phyloP scores from a whole-genome alignment of 2,797 vertebrate species.

The Mastacembelus armatus region DNA sequence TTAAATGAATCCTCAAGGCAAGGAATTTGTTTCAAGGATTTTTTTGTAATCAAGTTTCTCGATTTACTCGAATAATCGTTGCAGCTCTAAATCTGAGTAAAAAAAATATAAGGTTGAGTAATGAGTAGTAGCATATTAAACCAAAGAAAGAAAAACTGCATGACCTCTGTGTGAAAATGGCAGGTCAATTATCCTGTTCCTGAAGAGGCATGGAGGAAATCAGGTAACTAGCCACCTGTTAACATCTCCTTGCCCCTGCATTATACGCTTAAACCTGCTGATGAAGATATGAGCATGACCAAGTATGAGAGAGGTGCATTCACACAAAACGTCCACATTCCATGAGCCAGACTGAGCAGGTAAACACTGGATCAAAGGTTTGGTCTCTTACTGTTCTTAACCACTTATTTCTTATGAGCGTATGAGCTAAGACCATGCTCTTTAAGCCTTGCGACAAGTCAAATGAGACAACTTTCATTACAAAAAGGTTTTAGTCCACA shows the following conservation, averaged over 20 bases:
- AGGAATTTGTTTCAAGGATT: too few relatives aligned
- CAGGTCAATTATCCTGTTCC: conserved; percentile 18
- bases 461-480: background rate
- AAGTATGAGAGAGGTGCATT: background rate
- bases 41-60: too few relatives aligned
- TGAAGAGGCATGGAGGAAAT: conserved; percentile 15
- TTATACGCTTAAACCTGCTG: background rate
- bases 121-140: too few relatives aligned
- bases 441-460: background rate
- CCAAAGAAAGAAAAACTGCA: too few relatives aligned
- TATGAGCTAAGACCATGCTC: background rate
- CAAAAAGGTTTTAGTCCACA: background rate
- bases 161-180: too few relatives aligned
- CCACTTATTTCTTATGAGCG: background rate
- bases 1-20: too few relatives aligned
- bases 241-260: conserved; percentile 24
- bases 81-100: too few relatives aligned
- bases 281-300: conserved; percentile 7
- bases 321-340: background rate
- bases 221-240: conserved; percentile 17
- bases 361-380: background rate
- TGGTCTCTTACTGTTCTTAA: background rate
- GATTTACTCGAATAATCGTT: too few relatives aligned
- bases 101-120: background rate
- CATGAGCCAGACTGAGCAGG: background rate